These are phyloP conservation scores for Mormyrops boulengeri DNA, from an alignment of 2,797 vertebrate genomes.

Conservation along the genomic window DNA sequence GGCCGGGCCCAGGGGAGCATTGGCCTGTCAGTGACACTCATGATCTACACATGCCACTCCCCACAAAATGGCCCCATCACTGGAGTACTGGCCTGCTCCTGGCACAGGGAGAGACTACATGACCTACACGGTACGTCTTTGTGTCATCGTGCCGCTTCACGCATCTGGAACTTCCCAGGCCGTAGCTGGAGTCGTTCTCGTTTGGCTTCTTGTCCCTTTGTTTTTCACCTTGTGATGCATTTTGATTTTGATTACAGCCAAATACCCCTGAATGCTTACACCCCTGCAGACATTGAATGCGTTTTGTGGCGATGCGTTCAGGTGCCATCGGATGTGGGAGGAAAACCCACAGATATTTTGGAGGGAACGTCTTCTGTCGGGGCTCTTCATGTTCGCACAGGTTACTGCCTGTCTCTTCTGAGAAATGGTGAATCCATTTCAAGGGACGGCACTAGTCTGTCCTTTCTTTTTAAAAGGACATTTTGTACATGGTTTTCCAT, in stretches of 20 bases:
- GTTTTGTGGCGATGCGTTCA: background rate
- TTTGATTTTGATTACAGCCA: background rate
- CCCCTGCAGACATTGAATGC: background rate
- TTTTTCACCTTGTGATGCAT: background rate
- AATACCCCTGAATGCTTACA: background rate
- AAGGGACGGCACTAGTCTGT: background rate
- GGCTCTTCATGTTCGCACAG: background rate
- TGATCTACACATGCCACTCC: background rate
- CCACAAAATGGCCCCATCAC: background rate
- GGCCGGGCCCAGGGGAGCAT: background rate
- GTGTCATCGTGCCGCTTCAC: background rate
- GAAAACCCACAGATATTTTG: conserved; percentile 6
- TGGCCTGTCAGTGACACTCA: background rate
- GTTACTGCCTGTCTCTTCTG: background rate
- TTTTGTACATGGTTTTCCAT: background rate
- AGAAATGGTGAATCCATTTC: background rate
- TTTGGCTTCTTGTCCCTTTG: background rate
- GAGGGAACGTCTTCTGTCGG: background rate
- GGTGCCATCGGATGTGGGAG: background rate
- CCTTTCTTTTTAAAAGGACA: background rate
- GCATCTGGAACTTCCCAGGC: background rate
- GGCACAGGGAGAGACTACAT: no score
- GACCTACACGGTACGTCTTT: background rate
- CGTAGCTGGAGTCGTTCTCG: background rate
- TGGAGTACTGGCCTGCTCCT: background rate